Evolutionary conservation across 2,797 vertebrate species (phyloP).

Genomic region (Lophius americanus): DNA sequence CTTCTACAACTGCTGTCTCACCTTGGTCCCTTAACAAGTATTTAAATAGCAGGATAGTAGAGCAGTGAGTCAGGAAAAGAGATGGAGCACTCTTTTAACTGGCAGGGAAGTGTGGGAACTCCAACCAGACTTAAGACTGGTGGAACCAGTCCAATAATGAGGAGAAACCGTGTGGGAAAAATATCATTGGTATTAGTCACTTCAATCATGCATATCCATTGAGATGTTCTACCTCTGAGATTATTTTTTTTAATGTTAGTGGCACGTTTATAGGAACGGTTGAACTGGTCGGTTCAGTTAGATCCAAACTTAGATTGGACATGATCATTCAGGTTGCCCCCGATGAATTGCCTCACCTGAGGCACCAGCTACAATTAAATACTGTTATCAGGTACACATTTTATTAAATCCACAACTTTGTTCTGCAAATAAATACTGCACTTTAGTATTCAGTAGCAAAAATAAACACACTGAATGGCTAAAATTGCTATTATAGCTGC

Average conservation of each 20-base stretch:
- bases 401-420: not conserved
- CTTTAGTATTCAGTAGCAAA: not conserved
- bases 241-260: not conserved
- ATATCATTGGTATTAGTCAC: not conserved
- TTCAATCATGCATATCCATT: not conserved
- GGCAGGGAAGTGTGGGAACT: constrained; percentile 56
- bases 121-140: constrained; percentile 45
- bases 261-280: not conserved
- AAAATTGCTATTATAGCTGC: too few relatives aligned
- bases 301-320: not conserved
- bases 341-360: not conserved
- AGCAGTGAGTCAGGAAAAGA: constrained; percentile 64
- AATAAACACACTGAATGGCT: too few relatives aligned
- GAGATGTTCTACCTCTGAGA: not conserved
- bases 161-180: constrained; percentile 47
- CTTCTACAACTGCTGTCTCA: constrained; percentile 31
- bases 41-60: constrained; percentile 32
- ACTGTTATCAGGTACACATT: not conserved
- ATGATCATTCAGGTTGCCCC: not conserved
- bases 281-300: not conserved
- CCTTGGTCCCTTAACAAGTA: constrained; percentile 23
- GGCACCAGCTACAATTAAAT: not conserved
- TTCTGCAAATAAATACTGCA: not conserved
- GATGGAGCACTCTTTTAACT: constrained; percentile 44
- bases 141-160: constrained; percentile 59